Conservation (phyloP, 2,113 vertebrate species). For the Capreolus pygargus region DNA sequence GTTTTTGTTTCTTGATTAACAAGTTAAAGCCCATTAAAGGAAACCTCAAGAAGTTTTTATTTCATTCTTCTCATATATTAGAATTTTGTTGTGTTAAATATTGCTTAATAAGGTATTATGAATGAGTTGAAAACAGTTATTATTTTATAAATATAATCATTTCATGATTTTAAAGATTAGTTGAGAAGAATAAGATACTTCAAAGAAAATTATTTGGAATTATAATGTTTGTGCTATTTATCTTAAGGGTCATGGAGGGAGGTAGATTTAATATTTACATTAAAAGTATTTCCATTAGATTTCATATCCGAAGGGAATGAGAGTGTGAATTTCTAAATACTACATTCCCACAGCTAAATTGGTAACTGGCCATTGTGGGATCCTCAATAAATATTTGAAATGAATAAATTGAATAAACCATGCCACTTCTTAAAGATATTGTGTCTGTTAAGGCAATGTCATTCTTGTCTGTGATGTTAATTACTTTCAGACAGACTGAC, state of each 20-base stretch:
- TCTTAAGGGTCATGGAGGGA: neutral
- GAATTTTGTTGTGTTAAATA: neutral
- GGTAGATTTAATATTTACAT: neutral
- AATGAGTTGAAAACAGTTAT: neutral
- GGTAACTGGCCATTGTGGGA: neutral
- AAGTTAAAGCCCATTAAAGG: neutral
- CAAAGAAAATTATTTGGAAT: neutral
- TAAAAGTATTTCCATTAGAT: neutral
- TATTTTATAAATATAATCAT: neutral
- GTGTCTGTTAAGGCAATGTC: neutral
- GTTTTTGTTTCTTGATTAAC: neutral
- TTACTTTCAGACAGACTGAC: neutral
- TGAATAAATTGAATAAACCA: neutral
- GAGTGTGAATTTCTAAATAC: neutral
- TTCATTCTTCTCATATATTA: neutral
- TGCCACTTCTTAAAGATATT: neutral
- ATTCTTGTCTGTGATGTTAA: neutral
- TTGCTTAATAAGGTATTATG: neutral
- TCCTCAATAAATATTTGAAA: neutral
- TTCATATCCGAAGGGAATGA: neutral
- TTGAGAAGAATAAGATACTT: neutral
- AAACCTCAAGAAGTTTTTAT: neutral
- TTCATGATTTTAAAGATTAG: neutral
- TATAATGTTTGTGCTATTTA: neutral
- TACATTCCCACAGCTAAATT: neutral